Percentiles rank a stretch among this genome's conserved stretches.
Evolutionary conservation across 2,113 vertebrate species (phyloP).

Genomic region (Sylvilagus bachmani): DNA sequence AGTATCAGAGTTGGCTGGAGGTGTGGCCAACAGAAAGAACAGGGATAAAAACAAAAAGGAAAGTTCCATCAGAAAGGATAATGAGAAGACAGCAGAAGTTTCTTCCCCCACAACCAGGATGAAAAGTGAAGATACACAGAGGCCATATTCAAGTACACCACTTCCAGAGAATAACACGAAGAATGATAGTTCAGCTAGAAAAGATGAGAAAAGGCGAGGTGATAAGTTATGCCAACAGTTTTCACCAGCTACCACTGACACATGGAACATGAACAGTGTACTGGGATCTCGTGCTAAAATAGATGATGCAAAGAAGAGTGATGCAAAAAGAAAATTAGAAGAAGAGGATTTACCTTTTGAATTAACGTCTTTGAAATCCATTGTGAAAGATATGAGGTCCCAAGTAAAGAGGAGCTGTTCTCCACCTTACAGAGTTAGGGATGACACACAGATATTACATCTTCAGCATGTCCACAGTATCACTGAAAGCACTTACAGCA

Average conservation of each 20-base stretch:
- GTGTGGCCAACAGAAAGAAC: not conserved
- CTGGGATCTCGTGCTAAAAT: slow-evolving; percentile 26
- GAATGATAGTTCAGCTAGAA: slow-evolving; percentile 11
- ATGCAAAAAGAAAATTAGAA: not conserved
- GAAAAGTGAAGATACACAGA: not conserved
- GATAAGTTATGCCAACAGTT: not conserved
- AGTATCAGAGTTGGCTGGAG: not conserved
- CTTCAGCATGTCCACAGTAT: slow-evolving; percentile 38
- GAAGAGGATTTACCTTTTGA: not conserved
- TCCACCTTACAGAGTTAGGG: not conserved
- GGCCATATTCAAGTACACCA: not conserved
- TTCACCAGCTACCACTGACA: not conserved
- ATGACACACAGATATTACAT: not conserved
- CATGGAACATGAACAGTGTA: slow-evolving; percentile 5
- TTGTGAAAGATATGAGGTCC: not conserved
- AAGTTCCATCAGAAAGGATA: not conserved
- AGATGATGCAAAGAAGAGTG: not conserved
- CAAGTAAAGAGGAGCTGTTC: not conserved
- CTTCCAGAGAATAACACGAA: slow-evolving; percentile 46
- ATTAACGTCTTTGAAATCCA: slow-evolving; percentile 16
- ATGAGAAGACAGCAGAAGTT: slow-evolving; percentile 31
- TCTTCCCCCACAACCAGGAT: not conserved
- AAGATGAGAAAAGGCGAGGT: not conserved
- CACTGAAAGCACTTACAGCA: slow-evolving; percentile 28
- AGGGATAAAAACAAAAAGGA: not conserved